Evolutionary conservation across 2,888 invertebrate genomes (phyloP).

Genomic region (Drosophila tanythrix): DNA sequence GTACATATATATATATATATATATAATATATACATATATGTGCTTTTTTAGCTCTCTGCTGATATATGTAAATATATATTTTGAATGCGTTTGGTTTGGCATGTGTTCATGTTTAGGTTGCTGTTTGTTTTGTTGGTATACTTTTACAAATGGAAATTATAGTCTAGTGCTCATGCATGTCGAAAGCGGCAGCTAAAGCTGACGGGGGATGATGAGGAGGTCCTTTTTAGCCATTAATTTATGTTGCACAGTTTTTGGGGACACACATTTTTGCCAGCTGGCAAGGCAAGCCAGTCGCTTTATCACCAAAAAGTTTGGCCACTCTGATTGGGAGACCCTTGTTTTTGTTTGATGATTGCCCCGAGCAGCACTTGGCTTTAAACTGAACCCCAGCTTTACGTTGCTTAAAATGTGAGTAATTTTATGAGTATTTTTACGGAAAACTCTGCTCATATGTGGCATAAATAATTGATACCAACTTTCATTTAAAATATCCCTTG

Average conservation of each 20-base stretch:
- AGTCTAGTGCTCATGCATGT: constrained; percentile 72
- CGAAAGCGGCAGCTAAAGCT: constrained; percentile 28
- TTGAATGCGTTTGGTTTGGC: constrained; percentile 61
- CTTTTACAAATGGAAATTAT: constrained; percentile 77
- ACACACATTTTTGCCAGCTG: constrained; percentile 49
- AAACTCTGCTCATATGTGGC: background rate
- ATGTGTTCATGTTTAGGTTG: constrained; percentile 69
- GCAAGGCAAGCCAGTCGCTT: constrained; percentile 14
- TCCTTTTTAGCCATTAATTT: constrained; percentile 70
- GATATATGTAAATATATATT: constrained; percentile 27
- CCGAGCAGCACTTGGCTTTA: constrained; percentile 26
- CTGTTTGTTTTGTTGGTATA: constrained; percentile 74
- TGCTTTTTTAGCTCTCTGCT: background rate
- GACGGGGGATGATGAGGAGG: constrained; percentile 9
- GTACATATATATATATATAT: background rate
- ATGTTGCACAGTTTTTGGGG: constrained; percentile 57
- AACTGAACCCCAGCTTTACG: constrained; percentile 24
- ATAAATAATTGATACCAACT: background rate
- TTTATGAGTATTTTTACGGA: background rate
- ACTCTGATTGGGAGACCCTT: constrained; percentile 34
- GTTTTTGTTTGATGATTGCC: constrained; percentile 29
- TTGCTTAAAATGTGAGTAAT: background rate
- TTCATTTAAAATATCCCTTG: background rate
- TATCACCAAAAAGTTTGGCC: constrained; percentile 32
- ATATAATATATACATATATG: background rate